phyloP scores from a whole-genome alignment of 2,113 vertebrate species.

The Leptodactylus fuscus region DNA sequence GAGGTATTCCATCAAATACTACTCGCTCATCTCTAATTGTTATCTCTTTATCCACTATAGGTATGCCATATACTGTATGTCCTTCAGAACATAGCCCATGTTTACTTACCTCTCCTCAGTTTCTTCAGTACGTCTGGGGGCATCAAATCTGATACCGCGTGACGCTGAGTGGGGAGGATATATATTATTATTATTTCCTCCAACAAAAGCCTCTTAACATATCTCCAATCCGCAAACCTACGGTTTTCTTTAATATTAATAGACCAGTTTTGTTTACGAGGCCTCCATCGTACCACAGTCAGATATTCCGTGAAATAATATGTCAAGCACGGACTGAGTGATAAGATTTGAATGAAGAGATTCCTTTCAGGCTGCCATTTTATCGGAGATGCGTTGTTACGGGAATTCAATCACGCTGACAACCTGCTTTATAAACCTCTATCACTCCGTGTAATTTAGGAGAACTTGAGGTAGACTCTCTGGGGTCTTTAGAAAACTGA shows the following conservation, averaged over 20 bases:
- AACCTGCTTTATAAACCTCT: constrained; percentile 21
- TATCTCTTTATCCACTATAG: no score
- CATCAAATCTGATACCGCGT: not conserved
- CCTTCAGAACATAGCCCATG: not conserved
- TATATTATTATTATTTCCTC: not conserved
- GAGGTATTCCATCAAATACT: no score
- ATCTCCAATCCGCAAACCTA: not conserved
- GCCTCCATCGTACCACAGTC: not conserved
- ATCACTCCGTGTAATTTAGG: constrained; percentile 9
- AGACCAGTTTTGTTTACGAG: constrained; percentile 12
- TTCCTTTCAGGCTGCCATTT: constrained; percentile 45
- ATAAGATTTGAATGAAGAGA: constrained; percentile 54
- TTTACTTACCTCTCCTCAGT: no score
- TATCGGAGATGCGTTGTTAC: constrained; percentile 41
- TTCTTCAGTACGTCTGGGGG: not conserved
- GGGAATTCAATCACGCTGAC: constrained; percentile 32
- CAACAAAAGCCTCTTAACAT: not conserved
- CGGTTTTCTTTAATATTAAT: not conserved
- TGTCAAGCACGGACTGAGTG: constrained; percentile 32
- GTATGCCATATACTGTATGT: no score
- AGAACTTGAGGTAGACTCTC: constrained; percentile 28
- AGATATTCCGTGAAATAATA: constrained; percentile 33
- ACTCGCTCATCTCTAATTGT: no score
- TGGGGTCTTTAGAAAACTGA: not conserved
- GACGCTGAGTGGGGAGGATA: not conserved